Percentiles rank a stretch among this genome's conserved stretches.
Evolutionary conservation across 2,797 vertebrate species (phyloP).

Genomic region (Esox lucius): DNA sequence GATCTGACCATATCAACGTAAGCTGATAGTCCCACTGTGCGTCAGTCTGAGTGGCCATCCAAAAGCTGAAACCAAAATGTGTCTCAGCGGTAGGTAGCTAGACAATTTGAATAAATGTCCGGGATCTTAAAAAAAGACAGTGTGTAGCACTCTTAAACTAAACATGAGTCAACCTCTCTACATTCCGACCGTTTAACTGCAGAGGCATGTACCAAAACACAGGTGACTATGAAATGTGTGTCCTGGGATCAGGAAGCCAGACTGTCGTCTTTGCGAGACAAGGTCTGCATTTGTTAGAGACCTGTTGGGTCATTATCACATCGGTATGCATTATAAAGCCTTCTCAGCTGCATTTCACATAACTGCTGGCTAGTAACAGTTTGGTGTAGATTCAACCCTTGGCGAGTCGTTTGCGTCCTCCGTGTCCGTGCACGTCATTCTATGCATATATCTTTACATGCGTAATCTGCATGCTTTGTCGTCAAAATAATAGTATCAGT

Average conservation of each 20-base stretch:
- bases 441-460: slow-evolving; percentile 56
- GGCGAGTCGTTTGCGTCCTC: slow-evolving; percentile 32
- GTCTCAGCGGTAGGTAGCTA: slow-evolving; percentile 10
- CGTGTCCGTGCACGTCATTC: slow-evolving; percentile 52
- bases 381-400: slow-evolving; percentile 50
- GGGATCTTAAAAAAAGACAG: slow-evolving; percentile 69
- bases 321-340: slow-evolving; percentile 71
- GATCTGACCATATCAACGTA: neutral
- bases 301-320: slow-evolving; percentile 47
- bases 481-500: slow-evolving; percentile 50
- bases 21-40: neutral
- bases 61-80: slow-evolving; percentile 31
- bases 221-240: too few relatives aligned
- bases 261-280: slow-evolving; percentile 46
- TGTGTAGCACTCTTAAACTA: neutral
- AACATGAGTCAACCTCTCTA: slow-evolving; percentile 35
- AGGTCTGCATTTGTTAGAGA: slow-evolving; percentile 21
- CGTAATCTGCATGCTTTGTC: slow-evolving; percentile 67
- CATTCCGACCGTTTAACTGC: slow-evolving; percentile 9
- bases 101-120: slow-evolving; percentile 9
- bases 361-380: slow-evolving; percentile 45
- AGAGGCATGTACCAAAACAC: slow-evolving; percentile 16
- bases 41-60: slow-evolving; percentile 12
- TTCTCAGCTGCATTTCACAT: slow-evolving; percentile 41
- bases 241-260: slow-evolving; percentile 16